These are phyloP conservation scores for Nothoprocta perdicaria DNA, from an alignment of 2,113 vertebrate genomes.

Conservation along the genomic window DNA sequence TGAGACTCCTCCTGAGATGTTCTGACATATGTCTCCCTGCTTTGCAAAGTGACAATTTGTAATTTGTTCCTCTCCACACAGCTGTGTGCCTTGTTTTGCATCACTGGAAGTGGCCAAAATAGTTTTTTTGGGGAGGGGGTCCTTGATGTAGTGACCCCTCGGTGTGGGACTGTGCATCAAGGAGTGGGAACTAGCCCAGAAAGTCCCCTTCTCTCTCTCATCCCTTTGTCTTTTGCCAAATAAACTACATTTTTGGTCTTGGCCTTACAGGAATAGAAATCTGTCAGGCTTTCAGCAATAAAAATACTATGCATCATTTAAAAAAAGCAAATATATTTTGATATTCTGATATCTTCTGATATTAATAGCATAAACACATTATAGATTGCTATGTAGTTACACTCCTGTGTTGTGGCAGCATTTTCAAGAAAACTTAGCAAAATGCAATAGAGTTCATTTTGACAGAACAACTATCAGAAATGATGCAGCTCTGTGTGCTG, in stretches of 20 bases:
- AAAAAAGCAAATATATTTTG: not conserved
- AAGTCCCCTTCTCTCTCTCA: not conserved
- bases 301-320: not conserved
- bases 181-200: rapidly evolving
- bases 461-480: not conserved
- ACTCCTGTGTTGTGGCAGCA: not conserved
- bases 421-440: not conserved
- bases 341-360: not conserved
- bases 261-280: not conserved
- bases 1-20: conserved; percentile 2
- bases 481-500: rapidly evolving
- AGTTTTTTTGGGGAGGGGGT: not conserved
- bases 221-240: not conserved
- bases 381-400: not conserved
- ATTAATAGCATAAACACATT: not conserved
- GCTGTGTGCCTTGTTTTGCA: not conserved
- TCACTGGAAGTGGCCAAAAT: not conserved
- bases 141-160: not conserved
- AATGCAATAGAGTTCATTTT: not conserved
- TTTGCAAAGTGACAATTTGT: not conserved
- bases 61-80: conserved; percentile 22
- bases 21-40: not conserved
- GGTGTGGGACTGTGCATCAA: not conserved
- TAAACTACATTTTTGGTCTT: not conserved
- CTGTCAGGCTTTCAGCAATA: not conserved